Base-by-base conservation (phyloP, 2,113 vertebrate genomes). In the Cygnus atratus region DNA sequence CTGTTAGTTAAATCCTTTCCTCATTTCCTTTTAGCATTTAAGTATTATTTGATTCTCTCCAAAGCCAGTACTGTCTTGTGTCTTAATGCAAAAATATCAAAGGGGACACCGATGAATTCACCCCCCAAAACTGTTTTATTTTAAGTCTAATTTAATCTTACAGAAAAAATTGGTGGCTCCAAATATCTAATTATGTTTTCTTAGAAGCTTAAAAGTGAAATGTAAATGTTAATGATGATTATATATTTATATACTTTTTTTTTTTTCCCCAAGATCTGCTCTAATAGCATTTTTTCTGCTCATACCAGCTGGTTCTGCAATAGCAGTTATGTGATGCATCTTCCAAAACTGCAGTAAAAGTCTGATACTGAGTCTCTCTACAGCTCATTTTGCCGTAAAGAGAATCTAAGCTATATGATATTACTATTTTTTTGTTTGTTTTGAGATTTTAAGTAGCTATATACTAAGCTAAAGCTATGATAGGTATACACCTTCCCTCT, bases 251-350 rank as follows among this genome's bases (percentile, higher is more conserved):
- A 26, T 37, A 29, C 18, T 21, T 29, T 8, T 7, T 4, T 8
- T 44, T 44, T 44, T 44, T 44, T 44, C 12, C 20, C 46, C 46
- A 48, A 1, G 19, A 66, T 2, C 5, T 68, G 4, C 9, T 37
- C 0, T 28, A 62, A n/a, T 13, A 58, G 7, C 3, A 1, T 9
- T 4, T 22, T 5, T 28, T 11, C 62, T 62, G 3, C 7, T 62
- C 61, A 35, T 48, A 26, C 1, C 3, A 73, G 9, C 9, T 73
- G 2, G 2, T 33, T 71, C 39, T n/a, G 5, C 15, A 52, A 20
- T 9, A 86, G 10, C 78, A 67, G 2, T 44, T 15, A 54, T 20
- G 2, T 1, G 50, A 13, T 19, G 13, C 3, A 33, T 59, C 5
- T 76, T 80, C 59, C 10, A 83, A 52, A 91, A 29, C 11, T 54